phyloP scores from a whole-genome alignment of 1,140 invertebrate species.

The Ceratina australensis region DNA sequence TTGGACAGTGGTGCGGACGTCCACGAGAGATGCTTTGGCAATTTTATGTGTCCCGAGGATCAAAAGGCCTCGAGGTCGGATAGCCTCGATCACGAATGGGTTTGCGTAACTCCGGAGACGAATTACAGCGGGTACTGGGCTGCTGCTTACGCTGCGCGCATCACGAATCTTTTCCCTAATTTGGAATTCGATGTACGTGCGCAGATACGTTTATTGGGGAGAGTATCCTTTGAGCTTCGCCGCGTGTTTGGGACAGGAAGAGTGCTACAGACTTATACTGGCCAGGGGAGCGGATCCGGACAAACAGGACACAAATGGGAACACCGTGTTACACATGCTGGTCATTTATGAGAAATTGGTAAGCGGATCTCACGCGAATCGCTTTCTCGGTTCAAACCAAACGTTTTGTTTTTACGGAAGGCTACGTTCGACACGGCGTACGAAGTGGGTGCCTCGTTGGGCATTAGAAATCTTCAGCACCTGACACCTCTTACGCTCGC shows the following conservation, averaged over 20 bases:
- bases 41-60: slow-evolving; percentile 98
- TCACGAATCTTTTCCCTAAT: neutral
- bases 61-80: slow-evolving; percentile 95
- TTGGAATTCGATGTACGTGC: neutral
- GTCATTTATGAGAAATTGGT: slow-evolving; percentile 97
- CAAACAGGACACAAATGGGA: slow-evolving; percentile 97
- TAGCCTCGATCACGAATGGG: slow-evolving; percentile 94
- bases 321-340: slow-evolving; percentile 97
- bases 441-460: slow-evolving; percentile 92
- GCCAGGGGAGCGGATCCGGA: slow-evolving; percentile 97
- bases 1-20: slow-evolving; percentile 95
- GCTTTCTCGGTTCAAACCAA: neutral
- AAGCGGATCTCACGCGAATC: slow-evolving; percentile 53
- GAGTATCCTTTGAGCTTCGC: slow-evolving; percentile 98
- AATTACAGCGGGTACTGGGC: slow-evolving; percentile 92
- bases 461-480: slow-evolving; percentile 91
- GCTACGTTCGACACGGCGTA: slow-evolving; percentile 96
- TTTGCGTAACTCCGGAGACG: slow-evolving; percentile 90
- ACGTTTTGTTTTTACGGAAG: slow-evolving; percentile 77
- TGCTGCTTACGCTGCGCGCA: too few relatives aligned
- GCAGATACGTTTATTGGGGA: slow-evolving; percentile 97
- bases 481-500: slow-evolving; percentile 96
- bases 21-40: slow-evolving; percentile 94
- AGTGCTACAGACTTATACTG: slow-evolving; percentile 96
- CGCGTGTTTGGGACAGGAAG: slow-evolving; percentile 97